Evolutionary conservation across 2,888 invertebrate genomes (phyloP).

Genomic region (Aphidoletes aphidimyza): DNA sequence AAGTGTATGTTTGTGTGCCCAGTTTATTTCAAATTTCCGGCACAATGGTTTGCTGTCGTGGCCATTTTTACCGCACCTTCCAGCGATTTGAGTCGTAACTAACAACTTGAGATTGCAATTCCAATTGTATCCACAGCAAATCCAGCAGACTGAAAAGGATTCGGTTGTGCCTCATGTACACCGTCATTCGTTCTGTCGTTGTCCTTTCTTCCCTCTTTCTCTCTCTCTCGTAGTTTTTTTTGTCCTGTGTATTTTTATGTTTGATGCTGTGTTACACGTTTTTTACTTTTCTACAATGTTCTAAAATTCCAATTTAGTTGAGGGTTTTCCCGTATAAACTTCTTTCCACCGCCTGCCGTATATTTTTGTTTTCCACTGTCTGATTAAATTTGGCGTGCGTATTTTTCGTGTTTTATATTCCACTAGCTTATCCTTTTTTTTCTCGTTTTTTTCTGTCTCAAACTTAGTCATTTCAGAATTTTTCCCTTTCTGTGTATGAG

Average conservation of each 20-base stretch:
- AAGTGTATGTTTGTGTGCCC: too few species aligned
- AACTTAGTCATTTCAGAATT: background rate
- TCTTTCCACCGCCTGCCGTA: background rate
- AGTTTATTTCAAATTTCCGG: background rate
- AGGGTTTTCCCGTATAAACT: background rate
- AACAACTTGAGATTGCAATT: background rate
- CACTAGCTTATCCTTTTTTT: background rate
- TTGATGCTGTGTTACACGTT: too few species aligned
- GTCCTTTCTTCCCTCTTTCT: background rate
- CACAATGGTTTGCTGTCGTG: background rate
- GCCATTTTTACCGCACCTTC: slow-evolving; percentile 11
- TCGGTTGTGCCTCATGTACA: too few species aligned
- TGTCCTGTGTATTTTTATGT: background rate
- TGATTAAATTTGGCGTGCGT: background rate
- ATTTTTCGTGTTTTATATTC: background rate
- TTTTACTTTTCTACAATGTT: background rate
- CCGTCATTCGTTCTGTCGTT: too few species aligned
- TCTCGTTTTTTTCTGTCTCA: background rate
- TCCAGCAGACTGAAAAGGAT: too few species aligned
- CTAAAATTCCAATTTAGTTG: background rate
- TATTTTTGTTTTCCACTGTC: background rate
- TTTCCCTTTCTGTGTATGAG: background rate
- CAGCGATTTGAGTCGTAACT: background rate
- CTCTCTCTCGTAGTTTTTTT: background rate
- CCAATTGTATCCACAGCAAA: background rate